phyloP scores from a whole-genome alignment of 2,113 vertebrate genomes.

The Eolophus roseicapilla region DNA sequence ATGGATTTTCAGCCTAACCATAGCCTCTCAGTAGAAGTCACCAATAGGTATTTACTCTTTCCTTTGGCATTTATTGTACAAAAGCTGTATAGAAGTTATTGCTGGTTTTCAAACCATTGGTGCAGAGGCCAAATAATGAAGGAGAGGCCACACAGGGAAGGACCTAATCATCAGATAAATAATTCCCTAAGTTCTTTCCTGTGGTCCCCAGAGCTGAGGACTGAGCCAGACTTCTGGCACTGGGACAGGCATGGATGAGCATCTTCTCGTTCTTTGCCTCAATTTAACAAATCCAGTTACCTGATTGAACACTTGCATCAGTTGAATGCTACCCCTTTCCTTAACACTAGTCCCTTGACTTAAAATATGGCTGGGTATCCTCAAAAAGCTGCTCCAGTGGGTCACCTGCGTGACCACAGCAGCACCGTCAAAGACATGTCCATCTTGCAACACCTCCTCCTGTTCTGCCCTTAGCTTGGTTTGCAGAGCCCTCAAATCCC shows the following conservation, averaged over 20 bases:
- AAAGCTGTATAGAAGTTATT: neutral
- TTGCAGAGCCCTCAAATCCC: neutral
- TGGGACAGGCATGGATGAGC: neutral
- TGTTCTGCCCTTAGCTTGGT: neutral
- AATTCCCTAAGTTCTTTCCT: neutral
- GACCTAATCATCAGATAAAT: neutral
- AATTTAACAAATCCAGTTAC: neutral
- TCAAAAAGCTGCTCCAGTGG: neutral
- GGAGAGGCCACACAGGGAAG: neutral
- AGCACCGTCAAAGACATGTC: fast-evolving
- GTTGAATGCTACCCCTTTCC: neutral
- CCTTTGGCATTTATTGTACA: neutral
- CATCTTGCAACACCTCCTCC: neutral
- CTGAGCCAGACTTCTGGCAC: neutral
- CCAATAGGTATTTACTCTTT: neutral
- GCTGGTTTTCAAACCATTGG: neutral
- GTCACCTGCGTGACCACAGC: neutral
- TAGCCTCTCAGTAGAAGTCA: neutral
- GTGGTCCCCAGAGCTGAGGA: neutral
- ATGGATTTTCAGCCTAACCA: neutral
- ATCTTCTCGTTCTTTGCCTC: neutral
- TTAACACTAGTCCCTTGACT: neutral
- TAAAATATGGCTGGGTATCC: neutral
- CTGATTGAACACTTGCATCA: neutral
- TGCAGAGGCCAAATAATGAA: neutral